A percentile compares a stretch with the other conserved stretches of the same genome.
phyloP scores from a whole-genome alignment of 1,140 invertebrate genomes.

The Drosophila pachea region DNA sequence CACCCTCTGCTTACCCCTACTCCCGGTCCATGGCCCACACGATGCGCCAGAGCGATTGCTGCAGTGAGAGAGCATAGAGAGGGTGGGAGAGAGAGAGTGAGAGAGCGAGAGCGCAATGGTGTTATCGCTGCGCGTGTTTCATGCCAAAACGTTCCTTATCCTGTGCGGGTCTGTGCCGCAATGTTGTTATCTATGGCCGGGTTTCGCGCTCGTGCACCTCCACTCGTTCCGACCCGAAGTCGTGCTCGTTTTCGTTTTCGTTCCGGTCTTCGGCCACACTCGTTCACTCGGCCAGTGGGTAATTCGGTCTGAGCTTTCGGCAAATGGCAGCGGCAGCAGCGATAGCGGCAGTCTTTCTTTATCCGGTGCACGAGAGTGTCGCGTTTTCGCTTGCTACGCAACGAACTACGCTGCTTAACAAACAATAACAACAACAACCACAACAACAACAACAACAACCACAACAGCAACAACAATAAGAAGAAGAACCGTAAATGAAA shows the following conservation, averaged over 20 bases:
- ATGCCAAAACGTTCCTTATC: conserved; percentile 64
- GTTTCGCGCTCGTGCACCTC: conserved; percentile 41
- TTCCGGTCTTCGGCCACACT: conserved; percentile 3
- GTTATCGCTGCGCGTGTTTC: conserved; percentile 62
- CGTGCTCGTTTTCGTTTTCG: conserved; percentile 6
- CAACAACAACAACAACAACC: conserved; percentile 15
- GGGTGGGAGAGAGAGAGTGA: conserved; percentile 10
- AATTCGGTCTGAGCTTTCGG: conserved; percentile 54
- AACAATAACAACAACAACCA: conserved; percentile 33
- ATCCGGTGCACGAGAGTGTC: conserved; percentile 66
- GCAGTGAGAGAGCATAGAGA: conserved; percentile 30
- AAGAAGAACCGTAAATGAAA: conserved; percentile 27
- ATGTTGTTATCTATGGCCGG: conserved; percentile 50
- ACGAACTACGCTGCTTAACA: conserved; percentile 31
- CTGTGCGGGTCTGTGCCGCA: conserved; percentile 44
- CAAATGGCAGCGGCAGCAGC: conserved; percentile 7
- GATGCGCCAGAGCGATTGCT: conserved; percentile 49
- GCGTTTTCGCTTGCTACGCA: conserved; percentile 52
- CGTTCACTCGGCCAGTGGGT: conserved; percentile 48
- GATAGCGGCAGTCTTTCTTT: conserved; percentile 64
- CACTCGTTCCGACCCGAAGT: conserved; percentile 8
- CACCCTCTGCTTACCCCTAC: background rate
- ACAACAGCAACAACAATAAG: conserved; percentile 23
- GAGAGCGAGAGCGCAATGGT: conserved; percentile 18
- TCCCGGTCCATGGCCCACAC: conserved; percentile 1